Base-by-base conservation (phyloP, 2,797 vertebrate genomes). In the Leucoraja ocellata region DNA sequence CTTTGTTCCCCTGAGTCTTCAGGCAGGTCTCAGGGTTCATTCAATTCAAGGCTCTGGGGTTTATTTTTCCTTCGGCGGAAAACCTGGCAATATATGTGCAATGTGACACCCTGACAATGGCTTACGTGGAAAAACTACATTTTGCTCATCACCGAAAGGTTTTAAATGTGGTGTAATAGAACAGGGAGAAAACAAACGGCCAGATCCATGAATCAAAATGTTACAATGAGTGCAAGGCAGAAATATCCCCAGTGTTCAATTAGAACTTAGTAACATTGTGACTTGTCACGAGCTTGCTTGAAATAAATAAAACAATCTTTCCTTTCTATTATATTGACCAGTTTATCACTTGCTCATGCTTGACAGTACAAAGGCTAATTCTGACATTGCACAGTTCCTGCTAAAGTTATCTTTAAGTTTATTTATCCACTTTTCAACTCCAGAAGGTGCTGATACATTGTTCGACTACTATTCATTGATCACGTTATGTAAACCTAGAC, bases 11-110 rank as follows among this genome's bases (percentile, higher is more conserved):
- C 94, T 96, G 95, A 94, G 95, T 93, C 94, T 95, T 94, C 95
- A 94, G 94, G 97, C 96, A 96, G 23, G 90, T 97, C 97, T 97
- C 97, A 97, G 96, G 96, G 95, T 96, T 97, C 96, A 95, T 95
- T 95, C 95, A 95, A 95, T 96, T 96, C 95, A 95, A 96, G 95
- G 94, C 93, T 25, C 93, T 96, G 94, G 23, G 39, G 46, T 58
- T 71, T 76, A 80, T 93, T 95, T 46, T 96, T 96, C 96, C 95
- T 97, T 96, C 94, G 96, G 95, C 96, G 95, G 95, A 96, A 97
- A 96, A 96, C 97, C 25, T 97, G 96, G 95, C 95, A 96, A 96
- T 96, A 95, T 95, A 96, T 95, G 95, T 96, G 96, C 96, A 95
- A 96, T 93, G 94, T 95, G 95, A 93, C 95, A 95, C 95, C 65